Evolutionary conservation across 1,140 invertebrate genomes (phyloP).

Genomic region (Plectrocnemia conspersa): DNA sequence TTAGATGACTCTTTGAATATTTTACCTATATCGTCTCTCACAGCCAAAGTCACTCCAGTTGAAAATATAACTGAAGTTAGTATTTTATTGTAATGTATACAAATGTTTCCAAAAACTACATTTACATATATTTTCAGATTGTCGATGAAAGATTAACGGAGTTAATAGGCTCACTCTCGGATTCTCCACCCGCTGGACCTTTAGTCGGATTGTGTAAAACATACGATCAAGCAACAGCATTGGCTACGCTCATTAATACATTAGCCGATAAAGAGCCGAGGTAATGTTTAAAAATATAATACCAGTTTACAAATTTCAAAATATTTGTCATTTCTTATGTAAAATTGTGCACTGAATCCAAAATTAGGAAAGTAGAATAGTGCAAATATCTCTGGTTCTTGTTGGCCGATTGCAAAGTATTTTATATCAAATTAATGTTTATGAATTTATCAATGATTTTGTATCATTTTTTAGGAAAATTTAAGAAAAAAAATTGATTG

Average conservation of each 20-base stretch:
- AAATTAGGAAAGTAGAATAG: neutral
- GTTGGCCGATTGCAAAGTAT: too few relatives aligned
- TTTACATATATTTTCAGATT: constrained; percentile 37
- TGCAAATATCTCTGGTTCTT: too few relatives aligned
- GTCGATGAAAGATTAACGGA: constrained; percentile 46
- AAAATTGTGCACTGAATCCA: neutral
- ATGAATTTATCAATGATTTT: too few relatives aligned
- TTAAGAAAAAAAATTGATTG: too few relatives aligned
- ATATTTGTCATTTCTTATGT: neutral
- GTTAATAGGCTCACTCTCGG: constrained; percentile 57
- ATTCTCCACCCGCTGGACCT: constrained; percentile 85
- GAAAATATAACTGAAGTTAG: constrained; percentile 49
- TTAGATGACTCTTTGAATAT: constrained; percentile 92
- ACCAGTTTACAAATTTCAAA: neutral
- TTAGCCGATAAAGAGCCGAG: constrained; percentile 83
- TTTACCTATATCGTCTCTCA: constrained; percentile 87
- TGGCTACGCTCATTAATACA: constrained; percentile 92
- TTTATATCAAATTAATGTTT: too few relatives aligned
- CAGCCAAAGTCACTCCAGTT: constrained; percentile 70
- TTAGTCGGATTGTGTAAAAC: constrained; percentile 92
- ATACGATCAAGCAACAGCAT: constrained; percentile 87
- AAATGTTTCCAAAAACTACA: neutral
- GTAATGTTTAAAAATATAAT: constrained; percentile 34
- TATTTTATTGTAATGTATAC: too few relatives aligned
- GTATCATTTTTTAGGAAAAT: too few relatives aligned